These are phyloP conservation scores for Erynnis tages DNA, from an alignment of 2,888 invertebrate species.

Conservation along the genomic window DNA sequence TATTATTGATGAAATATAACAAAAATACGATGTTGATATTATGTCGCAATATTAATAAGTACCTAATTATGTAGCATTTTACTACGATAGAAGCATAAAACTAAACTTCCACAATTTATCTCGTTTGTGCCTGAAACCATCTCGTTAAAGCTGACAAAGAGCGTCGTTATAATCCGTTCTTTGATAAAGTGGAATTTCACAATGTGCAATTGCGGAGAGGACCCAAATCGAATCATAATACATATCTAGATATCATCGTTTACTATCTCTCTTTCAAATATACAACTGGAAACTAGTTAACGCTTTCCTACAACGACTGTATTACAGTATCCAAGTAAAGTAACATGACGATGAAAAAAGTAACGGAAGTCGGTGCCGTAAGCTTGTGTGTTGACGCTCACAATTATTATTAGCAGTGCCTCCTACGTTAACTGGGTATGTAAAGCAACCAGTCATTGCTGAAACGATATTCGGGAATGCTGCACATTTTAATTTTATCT, in stretches of 20 bases:
- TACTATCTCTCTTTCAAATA: too few relatives aligned
- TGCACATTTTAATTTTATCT: constrained; percentile 69
- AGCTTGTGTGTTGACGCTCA: not conserved
- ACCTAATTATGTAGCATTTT: too few relatives aligned
- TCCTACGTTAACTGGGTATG: constrained; percentile 27
- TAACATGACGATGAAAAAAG: not conserved
- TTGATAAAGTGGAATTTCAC: too few relatives aligned
- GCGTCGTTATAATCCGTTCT: constrained; percentile 49
- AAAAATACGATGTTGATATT: too few relatives aligned
- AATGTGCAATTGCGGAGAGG: too few relatives aligned
- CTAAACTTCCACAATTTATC: not conserved
- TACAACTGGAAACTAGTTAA: too few relatives aligned
- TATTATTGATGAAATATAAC: too few relatives aligned
- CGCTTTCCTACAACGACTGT: too few relatives aligned
- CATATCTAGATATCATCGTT: too few relatives aligned
- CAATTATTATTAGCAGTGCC: constrained; percentile 29
- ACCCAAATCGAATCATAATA: too few relatives aligned
- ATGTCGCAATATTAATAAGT: too few relatives aligned
- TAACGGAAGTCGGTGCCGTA: constrained; percentile 4
- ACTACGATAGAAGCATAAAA: not conserved
- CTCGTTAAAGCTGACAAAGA: constrained; percentile 58
- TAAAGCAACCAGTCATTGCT: constrained; percentile 43
- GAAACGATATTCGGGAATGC: constrained; percentile 51
- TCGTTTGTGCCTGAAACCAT: constrained; percentile 38
- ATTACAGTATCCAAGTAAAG: too few relatives aligned